Conservation (phyloP, 1,140 invertebrate genomes). For the Sminthurides bifidus region DNA sequence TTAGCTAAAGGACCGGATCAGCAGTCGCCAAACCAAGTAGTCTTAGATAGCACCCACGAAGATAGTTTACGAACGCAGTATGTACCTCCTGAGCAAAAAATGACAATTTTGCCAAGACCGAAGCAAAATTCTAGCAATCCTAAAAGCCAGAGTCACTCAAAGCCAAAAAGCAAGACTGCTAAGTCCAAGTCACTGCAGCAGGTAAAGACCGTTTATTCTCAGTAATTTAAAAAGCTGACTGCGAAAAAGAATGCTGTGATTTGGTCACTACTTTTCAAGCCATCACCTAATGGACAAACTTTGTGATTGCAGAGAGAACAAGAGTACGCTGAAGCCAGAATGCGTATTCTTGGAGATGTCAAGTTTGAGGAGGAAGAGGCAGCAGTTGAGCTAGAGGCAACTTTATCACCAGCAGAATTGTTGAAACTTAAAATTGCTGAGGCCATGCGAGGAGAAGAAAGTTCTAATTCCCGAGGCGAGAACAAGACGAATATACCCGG, state of each 20-base stretch:
- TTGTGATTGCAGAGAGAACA: conserved; percentile 27
- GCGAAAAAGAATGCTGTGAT: not conserved
- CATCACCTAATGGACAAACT: not conserved
- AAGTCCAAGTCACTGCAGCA: conserved; percentile 70
- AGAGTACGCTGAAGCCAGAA: conserved; percentile 28
- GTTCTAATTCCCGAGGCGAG: too few species aligned
- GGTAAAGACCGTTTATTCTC: conserved; percentile 32
- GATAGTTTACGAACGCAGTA: conserved; percentile 43
- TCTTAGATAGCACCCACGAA: conserved; percentile 33
- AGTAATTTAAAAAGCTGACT: not conserved
- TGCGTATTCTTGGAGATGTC: conserved; percentile 25
- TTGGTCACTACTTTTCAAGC: too few species aligned
- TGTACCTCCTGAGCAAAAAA: conserved; percentile 56
- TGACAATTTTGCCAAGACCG: conserved; percentile 70
- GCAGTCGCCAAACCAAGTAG: not conserved
- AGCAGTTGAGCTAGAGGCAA: conserved; percentile 9
- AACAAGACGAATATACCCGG: not conserved
- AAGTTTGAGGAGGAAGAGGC: conserved; percentile 16
- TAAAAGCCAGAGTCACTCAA: not conserved
- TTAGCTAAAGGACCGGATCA: too few species aligned
- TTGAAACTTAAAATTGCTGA: conserved; percentile 24
- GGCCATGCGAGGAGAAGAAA: conserved; percentile 5
- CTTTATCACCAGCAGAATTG: conserved; percentile 24
- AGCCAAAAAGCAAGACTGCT: conserved; percentile 1
- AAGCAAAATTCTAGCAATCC: conserved; percentile 30